Percentiles rank a stretch among this genome's conserved stretches.
Evolutionary conservation across 2,113 vertebrate genomes (phyloP).

Genomic region (Pteronura brasiliensis): DNA sequence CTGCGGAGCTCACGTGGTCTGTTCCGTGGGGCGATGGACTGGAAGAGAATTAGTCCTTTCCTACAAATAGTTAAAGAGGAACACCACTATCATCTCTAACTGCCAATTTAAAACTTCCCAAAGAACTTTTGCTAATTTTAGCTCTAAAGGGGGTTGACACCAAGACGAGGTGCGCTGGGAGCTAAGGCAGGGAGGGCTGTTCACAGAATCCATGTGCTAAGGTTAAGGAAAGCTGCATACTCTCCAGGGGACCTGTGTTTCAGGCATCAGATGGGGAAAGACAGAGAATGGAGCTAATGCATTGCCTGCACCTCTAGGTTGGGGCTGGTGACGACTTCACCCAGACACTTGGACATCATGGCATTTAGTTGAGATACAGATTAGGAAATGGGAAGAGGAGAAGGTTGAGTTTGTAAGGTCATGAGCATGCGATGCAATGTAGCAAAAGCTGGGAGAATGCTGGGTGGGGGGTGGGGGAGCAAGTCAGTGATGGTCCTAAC

Average conservation of each 20-base stretch:
- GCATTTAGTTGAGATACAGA: neutral
- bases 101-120: neutral
- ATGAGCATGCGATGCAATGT: neutral
- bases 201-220: neutral
- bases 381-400: neutral
- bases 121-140: constrained; percentile 22
- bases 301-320: neutral
- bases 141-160: neutral
- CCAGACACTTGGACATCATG: fast-evolving
- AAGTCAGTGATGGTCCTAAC: neutral
- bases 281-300: neutral
- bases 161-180: neutral
- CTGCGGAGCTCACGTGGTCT: fast-evolving
- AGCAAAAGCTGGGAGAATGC: neutral
- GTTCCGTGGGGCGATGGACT: fast-evolving
- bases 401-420: neutral
- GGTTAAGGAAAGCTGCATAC: neutral
- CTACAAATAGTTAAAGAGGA: neutral
- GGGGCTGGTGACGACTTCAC: neutral
- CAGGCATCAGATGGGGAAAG: neutral
- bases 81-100: neutral
- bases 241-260: neutral
- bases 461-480: no score
- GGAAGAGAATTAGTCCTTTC: neutral
- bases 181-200: neutral